Evolutionary conservation across 2,888 invertebrate genomes (phyloP).

Genomic region (Lasiommata megera): DNA sequence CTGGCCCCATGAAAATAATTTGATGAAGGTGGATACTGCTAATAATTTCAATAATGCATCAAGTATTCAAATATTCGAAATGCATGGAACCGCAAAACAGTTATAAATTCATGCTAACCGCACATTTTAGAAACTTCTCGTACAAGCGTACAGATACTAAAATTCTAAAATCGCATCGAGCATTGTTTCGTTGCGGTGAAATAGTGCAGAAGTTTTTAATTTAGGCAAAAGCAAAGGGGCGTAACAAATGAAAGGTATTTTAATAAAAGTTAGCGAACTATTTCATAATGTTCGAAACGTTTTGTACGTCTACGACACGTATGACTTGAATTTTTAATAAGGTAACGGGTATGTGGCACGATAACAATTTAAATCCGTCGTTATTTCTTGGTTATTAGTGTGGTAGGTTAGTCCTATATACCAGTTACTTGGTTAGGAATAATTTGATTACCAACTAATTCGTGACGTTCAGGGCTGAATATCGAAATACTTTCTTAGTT

Average conservation of each 20-base stretch:
- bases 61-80: constrained; percentile 5
- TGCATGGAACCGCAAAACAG: constrained; percentile 12
- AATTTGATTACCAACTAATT: too few relatives aligned
- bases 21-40: background rate
- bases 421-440: too few relatives aligned
- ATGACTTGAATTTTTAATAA: too few relatives aligned
- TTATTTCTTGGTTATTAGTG: too few relatives aligned
- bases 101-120: constrained; percentile 9
- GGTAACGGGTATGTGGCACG: too few relatives aligned
- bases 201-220: constrained; percentile 3
- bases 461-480: too few relatives aligned
- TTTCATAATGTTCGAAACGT: background rate
- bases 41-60: background rate
- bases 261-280: background rate
- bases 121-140: constrained; percentile 13
- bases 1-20: background rate
- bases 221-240: background rate
- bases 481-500: too few relatives aligned
- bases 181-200: constrained; percentile 11
- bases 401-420: too few relatives aligned
- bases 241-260: background rate
- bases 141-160: background rate
- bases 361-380: too few relatives aligned
- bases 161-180: constrained; percentile 9
- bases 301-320: background rate